Evolutionary conservation across 2,113 vertebrate species (phyloP).

Genomic region (Acanthisitta chloris): DNA sequence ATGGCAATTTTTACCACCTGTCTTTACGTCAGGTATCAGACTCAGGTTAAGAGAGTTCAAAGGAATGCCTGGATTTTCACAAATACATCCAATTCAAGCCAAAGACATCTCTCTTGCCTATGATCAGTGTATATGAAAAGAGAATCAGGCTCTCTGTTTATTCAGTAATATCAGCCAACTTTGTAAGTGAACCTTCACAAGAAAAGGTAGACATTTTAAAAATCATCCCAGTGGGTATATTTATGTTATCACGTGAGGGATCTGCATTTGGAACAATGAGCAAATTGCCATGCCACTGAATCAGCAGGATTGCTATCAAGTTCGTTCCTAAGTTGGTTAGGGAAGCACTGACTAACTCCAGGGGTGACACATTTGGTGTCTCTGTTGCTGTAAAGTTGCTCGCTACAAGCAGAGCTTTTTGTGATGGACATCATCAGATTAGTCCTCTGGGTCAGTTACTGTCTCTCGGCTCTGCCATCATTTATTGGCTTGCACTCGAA

Average conservation of each 20-base stretch:
- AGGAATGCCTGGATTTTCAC: background rate
- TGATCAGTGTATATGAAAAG: background rate
- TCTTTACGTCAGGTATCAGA: background rate
- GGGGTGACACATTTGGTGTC: background rate
- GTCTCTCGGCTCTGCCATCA: background rate
- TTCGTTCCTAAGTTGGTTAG: background rate
- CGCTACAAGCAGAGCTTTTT: background rate
- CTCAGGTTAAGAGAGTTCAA: background rate
- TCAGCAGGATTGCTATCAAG: background rate
- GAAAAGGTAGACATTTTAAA: background rate
- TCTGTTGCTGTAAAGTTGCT: background rate
- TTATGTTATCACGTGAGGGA: background rate
- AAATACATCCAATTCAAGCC: background rate
- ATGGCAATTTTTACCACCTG: background rate
- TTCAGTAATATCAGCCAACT: background rate
- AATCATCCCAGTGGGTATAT: background rate
- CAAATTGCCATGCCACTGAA: background rate
- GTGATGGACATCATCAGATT: background rate
- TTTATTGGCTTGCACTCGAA: background rate
- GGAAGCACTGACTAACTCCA: conserved; percentile 16
- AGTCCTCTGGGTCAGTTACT: background rate
- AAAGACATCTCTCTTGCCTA: background rate
- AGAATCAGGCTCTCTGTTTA: background rate
- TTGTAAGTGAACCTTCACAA: background rate
- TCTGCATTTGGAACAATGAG: background rate